A percentile compares a stretch with the other conserved stretches of the same genome.
Evolutionary conservation across 2,888 invertebrate species (phyloP).

Genomic region (Lithophane socia): DNA sequence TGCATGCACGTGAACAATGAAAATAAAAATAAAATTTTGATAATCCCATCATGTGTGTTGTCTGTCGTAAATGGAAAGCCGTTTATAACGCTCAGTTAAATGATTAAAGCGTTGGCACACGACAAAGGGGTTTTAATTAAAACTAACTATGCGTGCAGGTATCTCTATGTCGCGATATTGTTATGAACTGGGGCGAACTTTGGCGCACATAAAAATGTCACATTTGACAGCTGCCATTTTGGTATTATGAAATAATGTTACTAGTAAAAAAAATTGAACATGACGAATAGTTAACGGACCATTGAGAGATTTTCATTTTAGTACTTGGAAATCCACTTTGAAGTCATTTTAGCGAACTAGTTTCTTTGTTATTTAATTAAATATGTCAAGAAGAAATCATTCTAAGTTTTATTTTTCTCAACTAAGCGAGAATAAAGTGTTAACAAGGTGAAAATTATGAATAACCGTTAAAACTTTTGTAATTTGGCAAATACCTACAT

Average conservation of each 20-base stretch:
- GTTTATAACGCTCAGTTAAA: constrained; percentile 48
- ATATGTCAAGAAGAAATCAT: constrained; percentile 5
- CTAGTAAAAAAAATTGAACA: neutral
- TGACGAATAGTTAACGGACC: neutral
- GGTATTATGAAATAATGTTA: constrained; percentile 20
- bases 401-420: constrained; percentile 17
- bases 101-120: constrained; percentile 52
- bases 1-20: constrained; percentile 1
- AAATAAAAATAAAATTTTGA: constrained; percentile 29
- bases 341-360: neutral
- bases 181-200: constrained; percentile 41
- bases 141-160: constrained; percentile 60
- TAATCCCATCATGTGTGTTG: constrained; percentile 27
- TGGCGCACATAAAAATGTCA: constrained; percentile 49
- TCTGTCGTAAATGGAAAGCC: constrained; percentile 50
- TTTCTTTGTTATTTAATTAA: neutral
- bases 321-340: neutral
- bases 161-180: constrained; percentile 46
- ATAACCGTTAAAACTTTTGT: constrained; percentile 20
- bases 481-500: constrained; percentile 2
- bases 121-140: constrained; percentile 65
- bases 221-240: constrained; percentile 55
- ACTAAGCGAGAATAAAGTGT: constrained; percentile 27
- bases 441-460: constrained; percentile 20
- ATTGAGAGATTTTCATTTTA: neutral